Evolutionary conservation across 2,888 invertebrate species (phyloP).

Genomic region (Dicranocentrus wangi): DNA sequence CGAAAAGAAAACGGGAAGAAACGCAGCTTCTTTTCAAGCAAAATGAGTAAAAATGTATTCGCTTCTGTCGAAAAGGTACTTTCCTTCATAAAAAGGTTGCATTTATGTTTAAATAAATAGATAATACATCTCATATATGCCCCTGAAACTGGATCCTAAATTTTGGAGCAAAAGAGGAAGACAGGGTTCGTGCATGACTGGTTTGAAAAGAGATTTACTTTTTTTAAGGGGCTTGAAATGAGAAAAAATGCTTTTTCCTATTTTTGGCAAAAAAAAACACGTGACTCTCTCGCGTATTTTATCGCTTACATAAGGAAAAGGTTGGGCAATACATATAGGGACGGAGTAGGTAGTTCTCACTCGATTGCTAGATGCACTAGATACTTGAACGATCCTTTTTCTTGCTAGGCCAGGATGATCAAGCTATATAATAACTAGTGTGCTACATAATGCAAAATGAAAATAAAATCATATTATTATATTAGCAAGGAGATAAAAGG

Average conservation of each 20-base stretch:
- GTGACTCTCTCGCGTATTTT: too few species aligned
- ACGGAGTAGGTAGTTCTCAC: too few species aligned
- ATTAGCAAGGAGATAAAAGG: background rate
- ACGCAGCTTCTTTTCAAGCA: too few species aligned
- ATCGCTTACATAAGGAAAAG: too few species aligned
- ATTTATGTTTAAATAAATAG: slow-evolving; percentile 19
- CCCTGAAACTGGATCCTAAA: background rate
- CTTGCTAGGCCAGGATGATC: too few species aligned
- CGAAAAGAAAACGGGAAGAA: too few species aligned
- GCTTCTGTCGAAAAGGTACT: slow-evolving; percentile 4
- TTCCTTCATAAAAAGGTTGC: background rate
- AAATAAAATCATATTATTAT: background rate
- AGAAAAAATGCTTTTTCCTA: background rate
- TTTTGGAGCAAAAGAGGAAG: slow-evolving; percentile 10
- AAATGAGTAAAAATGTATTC: background rate
- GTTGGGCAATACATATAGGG: too few species aligned
- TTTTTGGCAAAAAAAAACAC: background rate
- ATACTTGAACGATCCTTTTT: too few species aligned
- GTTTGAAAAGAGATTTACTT: slow-evolving; percentile 31
- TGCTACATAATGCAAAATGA: too few species aligned
- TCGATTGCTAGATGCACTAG: too few species aligned
- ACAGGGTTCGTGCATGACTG: slow-evolving; percentile 39
- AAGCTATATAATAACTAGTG: too few species aligned
- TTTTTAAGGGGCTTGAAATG: background rate
- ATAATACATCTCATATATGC: slow-evolving; percentile 9